These are phyloP conservation scores for Scaptomyza polygonia DNA, from an alignment of 2,888 invertebrate species.

Conservation along the genomic window DNA sequence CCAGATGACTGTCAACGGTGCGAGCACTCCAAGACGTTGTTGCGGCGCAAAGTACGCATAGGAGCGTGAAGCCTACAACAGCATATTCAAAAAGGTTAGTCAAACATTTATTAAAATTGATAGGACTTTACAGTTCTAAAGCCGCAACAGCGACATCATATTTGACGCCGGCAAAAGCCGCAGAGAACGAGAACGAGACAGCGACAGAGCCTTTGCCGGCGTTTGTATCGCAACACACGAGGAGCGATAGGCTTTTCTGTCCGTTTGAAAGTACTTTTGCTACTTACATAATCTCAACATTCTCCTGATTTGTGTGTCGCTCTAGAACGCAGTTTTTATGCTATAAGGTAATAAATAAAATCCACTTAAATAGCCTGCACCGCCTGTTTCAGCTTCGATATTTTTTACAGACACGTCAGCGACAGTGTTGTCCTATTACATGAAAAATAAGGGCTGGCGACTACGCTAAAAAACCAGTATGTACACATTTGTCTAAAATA, in stretches of 20 bases:
- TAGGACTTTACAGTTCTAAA: conserved; percentile 5
- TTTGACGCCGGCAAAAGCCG: conserved; percentile 50
- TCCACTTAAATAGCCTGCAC: conserved; percentile 55
- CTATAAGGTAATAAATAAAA: conserved; percentile 61
- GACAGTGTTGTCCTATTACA: conserved; percentile 43
- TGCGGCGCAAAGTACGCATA: conserved; percentile 55
- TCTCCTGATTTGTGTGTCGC: conserved; percentile 56
- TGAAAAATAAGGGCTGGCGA: conserved; percentile 29
- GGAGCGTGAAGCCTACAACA: conserved; percentile 50
- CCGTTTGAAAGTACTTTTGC: background rate
- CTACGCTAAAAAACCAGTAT: background rate
- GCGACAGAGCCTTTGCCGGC: conserved; percentile 54
- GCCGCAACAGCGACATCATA: conserved; percentile 6
- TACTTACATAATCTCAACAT: conserved; percentile 64
- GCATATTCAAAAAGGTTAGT: background rate
- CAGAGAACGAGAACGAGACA: conserved; percentile 46
- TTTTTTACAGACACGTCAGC: conserved; percentile 83
- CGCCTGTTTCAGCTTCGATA: conserved; percentile 62
- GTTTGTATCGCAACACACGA: conserved; percentile 37
- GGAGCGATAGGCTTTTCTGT: background rate
- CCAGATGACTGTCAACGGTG: conserved; percentile 82
- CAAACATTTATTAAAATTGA: background rate
- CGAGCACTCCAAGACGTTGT: conserved; percentile 61
- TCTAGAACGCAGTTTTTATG: conserved; percentile 55
- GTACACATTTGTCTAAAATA: background rate